phyloP scores from a whole-genome alignment of 2,888 invertebrate genomes.

The Meiosimyza decipiens region DNA sequence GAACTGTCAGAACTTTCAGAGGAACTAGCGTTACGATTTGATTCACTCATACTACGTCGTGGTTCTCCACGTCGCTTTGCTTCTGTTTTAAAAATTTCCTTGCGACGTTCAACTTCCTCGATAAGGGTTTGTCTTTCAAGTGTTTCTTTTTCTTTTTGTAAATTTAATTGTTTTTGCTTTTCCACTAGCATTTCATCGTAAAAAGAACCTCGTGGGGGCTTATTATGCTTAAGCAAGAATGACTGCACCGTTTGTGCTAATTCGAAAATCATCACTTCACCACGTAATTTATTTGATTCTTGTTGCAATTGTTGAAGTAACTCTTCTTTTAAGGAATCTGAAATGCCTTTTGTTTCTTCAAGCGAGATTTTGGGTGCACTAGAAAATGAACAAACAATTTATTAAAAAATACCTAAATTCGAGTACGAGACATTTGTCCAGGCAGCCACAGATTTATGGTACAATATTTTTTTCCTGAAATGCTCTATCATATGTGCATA shows the following conservation, averaged over 20 bases:
- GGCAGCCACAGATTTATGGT: too few species aligned
- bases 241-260: conserved; percentile 82
- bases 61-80: conserved; percentile 69
- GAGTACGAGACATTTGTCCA: too few species aligned
- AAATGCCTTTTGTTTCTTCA: conserved; percentile 82
- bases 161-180: conserved; percentile 73
- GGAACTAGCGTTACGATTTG: conserved; percentile 68
- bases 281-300: conserved; percentile 72
- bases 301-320: conserved; percentile 73
- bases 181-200: conserved; percentile 91
- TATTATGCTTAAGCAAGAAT: conserved; percentile 84
- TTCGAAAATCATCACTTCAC: conserved; percentile 89
- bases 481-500: too few species aligned
- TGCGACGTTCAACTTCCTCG: conserved; percentile 81
- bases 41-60: conserved; percentile 69
- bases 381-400: conserved; percentile 48
- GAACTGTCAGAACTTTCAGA: conserved; percentile 71
- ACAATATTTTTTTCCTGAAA: too few species aligned
- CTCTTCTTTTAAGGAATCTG: conserved; percentile 74
- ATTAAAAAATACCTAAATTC: too few species aligned
- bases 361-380: conserved; percentile 78
- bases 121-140: conserved; percentile 78
- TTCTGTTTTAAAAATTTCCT: conserved; percentile 80
- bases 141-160: conserved; percentile 74
- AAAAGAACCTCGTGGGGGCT: conserved; percentile 83